Conservation (phyloP, 2,797 vertebrate genomes). For the Otolemur crassicaudatus region DNA sequence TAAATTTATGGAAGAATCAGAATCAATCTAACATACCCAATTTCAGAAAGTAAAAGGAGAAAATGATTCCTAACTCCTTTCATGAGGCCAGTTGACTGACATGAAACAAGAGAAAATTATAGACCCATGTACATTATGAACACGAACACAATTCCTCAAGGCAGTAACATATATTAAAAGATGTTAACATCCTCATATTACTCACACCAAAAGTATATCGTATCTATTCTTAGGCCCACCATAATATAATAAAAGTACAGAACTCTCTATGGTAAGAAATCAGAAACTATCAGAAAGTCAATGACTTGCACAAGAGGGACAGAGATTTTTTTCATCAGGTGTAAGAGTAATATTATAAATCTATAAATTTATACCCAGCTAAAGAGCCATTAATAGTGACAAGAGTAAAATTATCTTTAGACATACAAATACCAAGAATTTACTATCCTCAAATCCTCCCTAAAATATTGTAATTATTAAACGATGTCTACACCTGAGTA, state of each 20-base stretch:
- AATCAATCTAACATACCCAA: background rate
- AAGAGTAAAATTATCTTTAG: background rate
- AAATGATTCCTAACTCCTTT: background rate
- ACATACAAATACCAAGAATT: background rate
- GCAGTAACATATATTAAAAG: background rate
- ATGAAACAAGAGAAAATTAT: background rate
- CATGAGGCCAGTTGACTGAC: background rate
- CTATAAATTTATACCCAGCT: slow-evolving; percentile 12
- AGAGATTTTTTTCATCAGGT: background rate
- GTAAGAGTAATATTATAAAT: background rate
- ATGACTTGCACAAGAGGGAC: background rate
- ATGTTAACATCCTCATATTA: background rate
- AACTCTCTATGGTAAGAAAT: background rate
- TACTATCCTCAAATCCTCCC: background rate
- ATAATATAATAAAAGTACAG: background rate
- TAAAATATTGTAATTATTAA: background rate
- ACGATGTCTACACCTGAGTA: background rate
- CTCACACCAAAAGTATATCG: background rate
- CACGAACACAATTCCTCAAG: background rate
- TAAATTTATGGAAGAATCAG: background rate
- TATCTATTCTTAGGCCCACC: background rate
- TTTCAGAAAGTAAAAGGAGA: background rate
- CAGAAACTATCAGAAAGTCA: background rate
- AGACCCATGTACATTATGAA: background rate
- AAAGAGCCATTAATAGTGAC: slow-evolving; percentile 7